Conservation (phyloP, 2,888 invertebrate genomes). For the Dasypogon diadema region DNA sequence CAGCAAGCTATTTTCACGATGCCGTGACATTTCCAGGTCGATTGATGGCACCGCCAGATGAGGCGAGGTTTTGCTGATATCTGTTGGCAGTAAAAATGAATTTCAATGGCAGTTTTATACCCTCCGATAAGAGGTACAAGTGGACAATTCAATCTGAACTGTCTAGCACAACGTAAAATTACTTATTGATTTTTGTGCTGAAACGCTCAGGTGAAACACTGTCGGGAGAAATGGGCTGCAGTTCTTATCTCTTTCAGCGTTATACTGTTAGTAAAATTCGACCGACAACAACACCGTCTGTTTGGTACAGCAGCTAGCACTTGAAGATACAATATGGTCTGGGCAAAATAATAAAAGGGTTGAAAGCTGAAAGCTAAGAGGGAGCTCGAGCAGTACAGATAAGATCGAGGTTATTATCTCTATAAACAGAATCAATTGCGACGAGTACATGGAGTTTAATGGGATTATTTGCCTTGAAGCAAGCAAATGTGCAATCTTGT, state of each 20-base stretch:
- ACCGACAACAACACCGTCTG: no score
- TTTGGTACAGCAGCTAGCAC: no score
- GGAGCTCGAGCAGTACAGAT: not conserved
- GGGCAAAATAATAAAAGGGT: not conserved
- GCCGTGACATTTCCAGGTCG: slow-evolving; percentile 31
- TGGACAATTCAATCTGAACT: not conserved
- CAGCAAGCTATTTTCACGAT: not conserved
- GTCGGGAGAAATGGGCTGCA: not conserved
- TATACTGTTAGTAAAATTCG: slow-evolving; percentile 5
- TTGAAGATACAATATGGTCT: not conserved
- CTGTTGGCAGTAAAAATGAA: slow-evolving; percentile 24
- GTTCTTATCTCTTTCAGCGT: not conserved
- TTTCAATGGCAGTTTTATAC: not conserved
- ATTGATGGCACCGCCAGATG: slow-evolving; percentile 27
- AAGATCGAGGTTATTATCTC: not conserved
- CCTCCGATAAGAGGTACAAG: not conserved
- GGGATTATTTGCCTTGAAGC: slow-evolving; percentile 6
- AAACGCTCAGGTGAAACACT: slow-evolving; percentile 8
- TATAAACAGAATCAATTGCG: slow-evolving; percentile 13
- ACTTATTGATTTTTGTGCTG: not conserved
- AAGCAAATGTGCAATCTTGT: slow-evolving; percentile 4
- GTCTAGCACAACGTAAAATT: not conserved
- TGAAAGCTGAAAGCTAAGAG: not conserved
- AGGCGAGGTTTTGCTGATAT: not conserved
- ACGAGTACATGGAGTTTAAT: not conserved